A percentile compares a stretch with the other conserved stretches of the same genome.
Conservation (phyloP, 2,797 vertebrate genomes). For the Eulemur albifrons region DNA sequence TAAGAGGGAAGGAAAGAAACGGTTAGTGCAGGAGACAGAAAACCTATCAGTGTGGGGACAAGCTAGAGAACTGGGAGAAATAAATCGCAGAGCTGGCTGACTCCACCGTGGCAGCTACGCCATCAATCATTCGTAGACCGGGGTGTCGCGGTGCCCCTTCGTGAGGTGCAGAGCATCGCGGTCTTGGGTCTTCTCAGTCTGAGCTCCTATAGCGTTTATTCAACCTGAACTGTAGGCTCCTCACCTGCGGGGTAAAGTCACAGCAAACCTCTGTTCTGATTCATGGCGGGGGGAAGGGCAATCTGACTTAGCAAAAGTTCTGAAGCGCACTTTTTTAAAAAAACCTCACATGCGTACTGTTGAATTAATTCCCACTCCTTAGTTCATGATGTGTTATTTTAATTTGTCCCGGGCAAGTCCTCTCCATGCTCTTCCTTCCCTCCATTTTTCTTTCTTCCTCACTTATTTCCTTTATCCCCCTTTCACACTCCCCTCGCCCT, state of each 20-base stretch:
- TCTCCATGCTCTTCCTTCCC: not conserved
- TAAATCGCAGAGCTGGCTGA: not conserved
- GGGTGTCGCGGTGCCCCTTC: not conserved
- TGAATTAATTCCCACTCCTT: not conserved
- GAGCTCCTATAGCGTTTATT: not conserved
- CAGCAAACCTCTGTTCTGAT: not conserved
- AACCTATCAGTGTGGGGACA: not conserved
- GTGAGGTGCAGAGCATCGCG: fast-evolving
- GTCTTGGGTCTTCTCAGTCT: not conserved
- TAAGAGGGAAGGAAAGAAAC: not conserved
- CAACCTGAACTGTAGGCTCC: not conserved
- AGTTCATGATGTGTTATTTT: not conserved
- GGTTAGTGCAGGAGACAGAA: not conserved
- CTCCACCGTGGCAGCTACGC: fast-evolving
- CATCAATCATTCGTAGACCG: not conserved
- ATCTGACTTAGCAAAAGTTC: not conserved
- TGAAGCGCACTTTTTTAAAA: not conserved
- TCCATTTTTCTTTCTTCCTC: not conserved
- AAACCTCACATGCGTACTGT: not conserved
- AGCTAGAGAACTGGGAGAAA: not conserved
- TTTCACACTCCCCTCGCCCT: not conserved
- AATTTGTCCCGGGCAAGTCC: not conserved
- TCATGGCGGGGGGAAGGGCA: not conserved
- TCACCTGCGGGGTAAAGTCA: not conserved
- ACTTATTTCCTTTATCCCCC: not conserved